These are phyloP conservation scores for Bradypodion pumilum DNA, from an alignment of 2,797 vertebrate species.

Conservation along the genomic window DNA sequence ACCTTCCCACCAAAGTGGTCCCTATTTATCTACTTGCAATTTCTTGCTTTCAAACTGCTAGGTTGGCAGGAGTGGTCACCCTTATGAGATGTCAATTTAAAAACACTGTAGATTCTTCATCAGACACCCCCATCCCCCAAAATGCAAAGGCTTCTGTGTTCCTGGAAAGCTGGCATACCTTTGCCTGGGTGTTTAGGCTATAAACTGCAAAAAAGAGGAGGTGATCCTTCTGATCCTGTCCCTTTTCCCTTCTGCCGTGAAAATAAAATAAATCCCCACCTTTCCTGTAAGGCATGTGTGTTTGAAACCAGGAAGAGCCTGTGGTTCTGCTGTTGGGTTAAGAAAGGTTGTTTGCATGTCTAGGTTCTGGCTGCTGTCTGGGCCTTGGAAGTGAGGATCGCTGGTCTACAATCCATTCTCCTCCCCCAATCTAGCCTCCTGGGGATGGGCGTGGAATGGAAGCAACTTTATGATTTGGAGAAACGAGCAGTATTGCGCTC, in stretches of 20 bases:
- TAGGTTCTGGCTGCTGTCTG: neutral
- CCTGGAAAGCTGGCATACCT: neutral
- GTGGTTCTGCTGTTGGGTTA: neutral
- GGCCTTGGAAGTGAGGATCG: neutral
- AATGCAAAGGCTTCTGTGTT: neutral
- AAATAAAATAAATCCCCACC: too few relatives aligned
- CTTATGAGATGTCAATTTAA: neutral
- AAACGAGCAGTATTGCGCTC: neutral
- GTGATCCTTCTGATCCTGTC: neutral
- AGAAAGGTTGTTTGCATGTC: neutral
- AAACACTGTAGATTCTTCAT: neutral
- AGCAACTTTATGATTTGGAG: neutral
- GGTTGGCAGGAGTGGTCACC: too few relatives aligned
- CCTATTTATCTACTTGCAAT: too few relatives aligned
- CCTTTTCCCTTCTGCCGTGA: neutral
- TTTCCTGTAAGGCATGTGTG: neutral
- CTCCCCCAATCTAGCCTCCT: slow-evolving; percentile 2
- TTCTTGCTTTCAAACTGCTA: too few relatives aligned
- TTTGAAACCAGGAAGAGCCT: neutral
- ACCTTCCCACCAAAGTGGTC: too few relatives aligned
- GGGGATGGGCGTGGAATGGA: slow-evolving; percentile 27
- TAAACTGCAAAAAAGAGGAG: too few relatives aligned
- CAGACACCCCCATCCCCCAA: neutral
- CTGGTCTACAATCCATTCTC: neutral
- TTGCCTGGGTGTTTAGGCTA: neutral